Evolutionary conservation across 1,140 invertebrate species (phyloP), one percentile per base, ranked within the genome.

Genomic region (Hermetia illucens): DNA sequence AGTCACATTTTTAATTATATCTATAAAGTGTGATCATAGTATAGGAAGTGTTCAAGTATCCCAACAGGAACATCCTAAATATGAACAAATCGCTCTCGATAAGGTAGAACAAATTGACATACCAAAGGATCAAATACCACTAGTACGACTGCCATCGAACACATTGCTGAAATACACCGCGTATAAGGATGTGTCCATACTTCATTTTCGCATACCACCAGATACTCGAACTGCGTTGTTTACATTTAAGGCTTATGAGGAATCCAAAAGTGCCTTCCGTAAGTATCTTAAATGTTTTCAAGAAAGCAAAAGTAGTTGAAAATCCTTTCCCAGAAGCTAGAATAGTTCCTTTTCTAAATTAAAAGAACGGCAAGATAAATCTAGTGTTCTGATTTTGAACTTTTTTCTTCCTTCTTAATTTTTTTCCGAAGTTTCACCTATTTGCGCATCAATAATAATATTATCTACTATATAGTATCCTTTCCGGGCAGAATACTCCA

Each of bases 101-200:
- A 51, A 46, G 39, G 39, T 42, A 4, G 47, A 57, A 25, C 40
- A 51, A 41, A 30, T 52, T 16, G 42, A 48, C n/a, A 36, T 44
- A 25, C 48, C 41, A 33, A 48, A 42, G 24, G 51, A 56, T 39
- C 50, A 55, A 38, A 49, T 52, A 29, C 41, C 56, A 5, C 41
- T 53, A 2, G 52, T 59, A 6, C 54, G 56, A 29, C 39, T 59
- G 38, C 56, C 56, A n/a, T 52, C 51, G n/a, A 59, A 59, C 31
- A 50, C 51, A 24, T 37, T 59, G 15, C 45, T 59, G 9, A 59
- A 59, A 34, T 59, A 55, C 29, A 54, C 48, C 19, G 50, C 56
- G 19, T 59, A 59, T 36, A 59, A 59, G 36, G 56, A 59, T 48
- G 55, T 61, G 8, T 55, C 55, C 2, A 58, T 61, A 41, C 31